Conservation (phyloP, 2,113 vertebrate species). For the Thalassoma bifasciatum region DNA sequence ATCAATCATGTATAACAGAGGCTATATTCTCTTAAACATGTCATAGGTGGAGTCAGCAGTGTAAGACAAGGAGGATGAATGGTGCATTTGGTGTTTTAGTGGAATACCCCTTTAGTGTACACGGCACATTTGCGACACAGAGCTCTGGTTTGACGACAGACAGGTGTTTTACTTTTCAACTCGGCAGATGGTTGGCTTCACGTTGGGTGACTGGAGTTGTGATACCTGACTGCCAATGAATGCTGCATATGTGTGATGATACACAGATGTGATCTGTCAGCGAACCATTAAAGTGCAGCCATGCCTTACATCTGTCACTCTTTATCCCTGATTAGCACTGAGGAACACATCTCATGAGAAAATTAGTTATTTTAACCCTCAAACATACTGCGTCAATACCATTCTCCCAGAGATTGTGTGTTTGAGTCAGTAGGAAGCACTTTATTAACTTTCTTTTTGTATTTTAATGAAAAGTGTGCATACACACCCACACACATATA, state of each 20-base stretch:
- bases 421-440: conserved; percentile 81
- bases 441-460: conserved; percentile 74
- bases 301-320: conserved; percentile 79
- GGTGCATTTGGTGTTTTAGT: conserved; percentile 27
- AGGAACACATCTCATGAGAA: conserved; percentile 79
- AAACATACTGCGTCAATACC: conserved; percentile 78
- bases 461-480: conserved; percentile 68
- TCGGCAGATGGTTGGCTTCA: conserved; percentile 50
- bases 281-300: conserved; percentile 75
- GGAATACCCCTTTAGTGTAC: conserved; percentile 52
- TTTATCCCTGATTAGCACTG: conserved; percentile 80
- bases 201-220: conserved; percentile 39
- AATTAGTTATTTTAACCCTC: conserved; percentile 80
- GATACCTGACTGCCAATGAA: conserved; percentile 60
- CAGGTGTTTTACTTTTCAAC: conserved; percentile 41
- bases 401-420: conserved; percentile 78
- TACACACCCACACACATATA: conserved; percentile 4
- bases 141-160: conserved; percentile 24
- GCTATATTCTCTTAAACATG: conserved; percentile 50
- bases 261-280: conserved; percentile 68
- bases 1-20: conserved; percentile 60
- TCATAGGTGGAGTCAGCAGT: conserved; percentile 44
- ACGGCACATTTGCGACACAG: conserved; percentile 36
- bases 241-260: conserved; percentile 55
- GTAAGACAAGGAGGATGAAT: conserved; percentile 15